phyloP scores from a whole-genome alignment of 1,140 invertebrate species.

The Conus ventricosus region DNA sequence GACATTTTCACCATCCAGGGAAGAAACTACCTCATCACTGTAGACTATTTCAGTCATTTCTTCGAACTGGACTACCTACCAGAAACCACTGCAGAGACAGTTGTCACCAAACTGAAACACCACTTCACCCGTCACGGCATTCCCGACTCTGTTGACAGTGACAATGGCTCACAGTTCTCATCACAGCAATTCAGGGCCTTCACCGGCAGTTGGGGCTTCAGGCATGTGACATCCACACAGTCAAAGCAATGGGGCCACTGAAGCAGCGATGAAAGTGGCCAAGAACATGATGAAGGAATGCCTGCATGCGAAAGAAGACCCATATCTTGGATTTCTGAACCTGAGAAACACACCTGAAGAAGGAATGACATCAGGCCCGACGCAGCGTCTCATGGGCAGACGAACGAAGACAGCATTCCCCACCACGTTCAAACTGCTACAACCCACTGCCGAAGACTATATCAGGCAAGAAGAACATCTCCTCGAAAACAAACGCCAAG shows the following conservation, averaged over 20 bases:
- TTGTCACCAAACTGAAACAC: slow-evolving; percentile 52
- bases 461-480: slow-evolving; percentile 8
- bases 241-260: slow-evolving; percentile 52
- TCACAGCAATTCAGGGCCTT: slow-evolving; percentile 41
- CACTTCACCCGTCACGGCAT: slow-evolving; percentile 53
- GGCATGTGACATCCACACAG: slow-evolving; percentile 41
- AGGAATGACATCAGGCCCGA: slow-evolving; percentile 31
- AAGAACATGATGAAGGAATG: slow-evolving; percentile 53
- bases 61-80: not conserved
- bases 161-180: slow-evolving; percentile 50
- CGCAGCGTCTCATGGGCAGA: slow-evolving; percentile 46
- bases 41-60: slow-evolving; percentile 48
- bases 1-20: slow-evolving; percentile 23
- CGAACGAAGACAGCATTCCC: slow-evolving; percentile 42
- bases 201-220: slow-evolving; percentile 34
- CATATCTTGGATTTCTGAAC: slow-evolving; percentile 49
- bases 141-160: slow-evolving; percentile 34
- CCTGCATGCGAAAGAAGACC: slow-evolving; percentile 40
- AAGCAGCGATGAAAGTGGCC: slow-evolving; percentile 50
- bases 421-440: slow-evolving; percentile 1
- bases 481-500: slow-evolving; percentile 22
- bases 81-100: not conserved
- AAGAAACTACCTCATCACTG: not conserved
- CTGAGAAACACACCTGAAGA: slow-evolving; percentile 49
- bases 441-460: slow-evolving; percentile 5